phyloP scores from a whole-genome alignment of 2,888 invertebrate species.

The Odiellus spinosus region DNA sequence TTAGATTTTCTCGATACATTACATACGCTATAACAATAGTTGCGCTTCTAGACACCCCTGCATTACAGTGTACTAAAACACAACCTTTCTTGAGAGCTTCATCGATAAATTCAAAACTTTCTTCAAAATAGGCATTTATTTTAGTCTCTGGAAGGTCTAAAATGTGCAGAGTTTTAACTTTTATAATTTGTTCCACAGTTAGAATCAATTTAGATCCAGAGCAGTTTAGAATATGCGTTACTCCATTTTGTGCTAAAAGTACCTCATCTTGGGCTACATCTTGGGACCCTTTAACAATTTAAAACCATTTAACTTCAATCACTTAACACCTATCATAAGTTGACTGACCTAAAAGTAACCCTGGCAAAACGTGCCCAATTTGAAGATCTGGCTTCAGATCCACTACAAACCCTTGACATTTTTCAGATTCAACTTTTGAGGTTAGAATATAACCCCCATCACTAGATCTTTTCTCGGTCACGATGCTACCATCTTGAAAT shows the following conservation, averaged over 20 bases:
- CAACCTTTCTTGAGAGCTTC: constrained; percentile 24
- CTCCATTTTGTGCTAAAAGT: constrained; percentile 24
- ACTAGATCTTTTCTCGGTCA: too few relatives aligned
- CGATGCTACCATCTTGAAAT: too few relatives aligned
- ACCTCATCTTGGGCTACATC: constrained; percentile 29
- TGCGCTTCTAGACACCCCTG: constrained; percentile 30
- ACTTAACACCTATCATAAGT: too few relatives aligned
- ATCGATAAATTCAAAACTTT: constrained; percentile 28
- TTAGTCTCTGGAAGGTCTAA: constrained; percentile 23
- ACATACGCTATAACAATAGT: constrained; percentile 30
- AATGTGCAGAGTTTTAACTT: constrained; percentile 25
- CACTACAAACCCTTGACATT: too few relatives aligned
- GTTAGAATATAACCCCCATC: too few relatives aligned
- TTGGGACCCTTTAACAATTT: constrained; percentile 26
- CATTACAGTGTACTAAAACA: constrained; percentile 32
- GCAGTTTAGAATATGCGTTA: constrained; percentile 30
- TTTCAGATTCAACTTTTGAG: too few relatives aligned
- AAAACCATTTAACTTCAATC: too few relatives aligned
- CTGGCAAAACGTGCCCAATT: too few relatives aligned
- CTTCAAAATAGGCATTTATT: neutral
- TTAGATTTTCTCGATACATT: constrained; percentile 25
- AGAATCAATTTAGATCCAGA: constrained; percentile 26
- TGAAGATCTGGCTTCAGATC: too few relatives aligned
- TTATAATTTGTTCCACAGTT: constrained; percentile 25
- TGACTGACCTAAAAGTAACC: too few relatives aligned